Percentiles rank a stretch among this genome's conserved stretches.
phyloP scores from a whole-genome alignment of 1,140 invertebrate species.

The Apis cerana region DNA sequence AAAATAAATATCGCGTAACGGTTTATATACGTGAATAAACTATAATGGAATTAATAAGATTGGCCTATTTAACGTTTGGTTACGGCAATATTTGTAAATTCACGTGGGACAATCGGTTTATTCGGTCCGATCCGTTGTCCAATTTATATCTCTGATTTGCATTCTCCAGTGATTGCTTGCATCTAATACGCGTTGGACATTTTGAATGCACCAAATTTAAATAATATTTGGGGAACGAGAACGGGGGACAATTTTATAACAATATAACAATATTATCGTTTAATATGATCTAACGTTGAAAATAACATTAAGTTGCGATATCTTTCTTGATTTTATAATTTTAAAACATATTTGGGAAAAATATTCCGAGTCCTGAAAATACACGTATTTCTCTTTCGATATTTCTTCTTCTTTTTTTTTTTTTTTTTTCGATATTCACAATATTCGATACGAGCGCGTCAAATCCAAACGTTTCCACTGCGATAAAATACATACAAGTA shows the following conservation, averaged over 20 bases:
- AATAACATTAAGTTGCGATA: background rate
- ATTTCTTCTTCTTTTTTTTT: background rate
- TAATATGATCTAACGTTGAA: background rate
- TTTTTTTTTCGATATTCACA: background rate
- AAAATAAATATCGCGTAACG: no score
- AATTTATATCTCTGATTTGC: background rate
- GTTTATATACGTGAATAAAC: background rate
- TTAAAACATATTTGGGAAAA: background rate
- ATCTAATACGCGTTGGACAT: background rate
- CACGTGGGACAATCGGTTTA: background rate
- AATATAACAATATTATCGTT: no score
- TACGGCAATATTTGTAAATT: background rate
- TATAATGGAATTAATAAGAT: background rate
- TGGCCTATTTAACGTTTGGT: conserved; percentile 9
- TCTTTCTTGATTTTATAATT: background rate
- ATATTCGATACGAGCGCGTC: background rate
- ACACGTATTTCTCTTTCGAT: background rate
- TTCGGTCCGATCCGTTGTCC: background rate
- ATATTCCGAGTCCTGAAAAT: background rate
- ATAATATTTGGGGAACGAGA: no score
- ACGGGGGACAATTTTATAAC: no score
- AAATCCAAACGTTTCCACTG: background rate
- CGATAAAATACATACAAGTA: background rate
- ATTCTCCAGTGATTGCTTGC: background rate
- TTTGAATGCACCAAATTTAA: background rate